Evolutionary conservation across 1,140 invertebrate genomes (phyloP), one percentile per base, ranked within the genome.

Genomic region (Acromyrmex charruanus): DNA sequence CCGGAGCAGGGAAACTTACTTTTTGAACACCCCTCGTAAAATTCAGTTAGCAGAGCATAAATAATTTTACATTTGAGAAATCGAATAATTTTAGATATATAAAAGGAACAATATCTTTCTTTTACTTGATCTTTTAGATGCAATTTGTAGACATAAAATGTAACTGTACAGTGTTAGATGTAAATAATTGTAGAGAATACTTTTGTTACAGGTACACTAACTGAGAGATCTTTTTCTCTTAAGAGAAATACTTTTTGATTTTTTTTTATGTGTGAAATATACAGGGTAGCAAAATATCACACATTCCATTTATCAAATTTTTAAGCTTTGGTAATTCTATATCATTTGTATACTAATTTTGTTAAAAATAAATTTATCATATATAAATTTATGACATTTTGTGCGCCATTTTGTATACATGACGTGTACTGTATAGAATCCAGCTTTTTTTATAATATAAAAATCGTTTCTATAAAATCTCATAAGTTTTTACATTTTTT

Each of bases 101-200:
- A 55, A 39, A 68, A 25, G 0, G 3, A 75, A 59, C 28, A 35
- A 0, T 58, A 74, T 58, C 9, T 6, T 58, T 59, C 7, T 72
- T 51, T 71, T 28, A 51, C 16, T 65, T 65, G 18, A 71, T 51
- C 0, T n/a, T 14, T 74, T 74, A 10, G 18, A 58, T 39, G 35
- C 7, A 39, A 39, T 39, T 6, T 74, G 9, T 44, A 44, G 7
- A 44, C 10, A 9, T 44, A 31, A 72, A 53, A 31, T 28, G 18
- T 59, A 75, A 44, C n/a, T 75, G 1, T 25, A 35, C 14, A n/a
- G 58, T 59, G n/a, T 39, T 75, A 59, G 55, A 59, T 44, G 44
- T 14, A 69, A 0, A 75, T 21, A 69, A 0, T 58, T 58, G 44
- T 7, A 35, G n/a, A 58, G 10, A 18, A 69, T 51, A 51, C 18